Base-by-base conservation (phyloP, 2,888 invertebrate species). In the Orchestes rusci region DNA sequence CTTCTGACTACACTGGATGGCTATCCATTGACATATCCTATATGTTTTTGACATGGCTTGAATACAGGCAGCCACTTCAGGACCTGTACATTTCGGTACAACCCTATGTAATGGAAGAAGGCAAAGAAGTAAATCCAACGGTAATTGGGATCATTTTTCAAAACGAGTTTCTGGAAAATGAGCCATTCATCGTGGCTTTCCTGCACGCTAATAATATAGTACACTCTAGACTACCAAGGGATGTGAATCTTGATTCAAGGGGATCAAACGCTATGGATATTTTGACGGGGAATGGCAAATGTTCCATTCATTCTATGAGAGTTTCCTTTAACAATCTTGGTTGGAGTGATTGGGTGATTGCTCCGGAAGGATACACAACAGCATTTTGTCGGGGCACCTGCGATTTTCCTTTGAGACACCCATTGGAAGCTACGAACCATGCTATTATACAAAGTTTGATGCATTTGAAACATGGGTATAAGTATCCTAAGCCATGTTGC, bases 261-360 rank as follows among this genome's bases (percentile, higher is more conserved):
- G 10, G 18, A 18, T 4, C 7, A 7, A 10, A 23, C 23, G 5
- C 10, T 5, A 5, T 7, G 5, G 23, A 23, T 10, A 12, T 17
- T n/a, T 16, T 43, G n/a, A 10, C 20, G 16, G 16, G 8, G 7
- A 16, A 30, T 8, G 37, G 30, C 13, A 32, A 18, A n/a, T 48
- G 48, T 34, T 18, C 4, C 2, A 3, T 48, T 16, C 27, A 43
- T 15, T 20, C 31, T 3, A 12, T 44, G 12, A 43, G 89, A 73
- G 89, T 93, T 59, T 87, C 83, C 67, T 93, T 93, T 72, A 82
- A 84, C 63, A 83, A 87, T 59, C 76, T 93, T 39, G 90, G 91
- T 57, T 92, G 92, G 92, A 89, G 90, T 70, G 89, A 92, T 72
- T 92, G 91, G 91, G 90, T 92, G 63, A 87, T 91, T 36, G 63